Conservation (phyloP, 1,140 invertebrate species). For the Tetragnatha versicolor region DNA sequence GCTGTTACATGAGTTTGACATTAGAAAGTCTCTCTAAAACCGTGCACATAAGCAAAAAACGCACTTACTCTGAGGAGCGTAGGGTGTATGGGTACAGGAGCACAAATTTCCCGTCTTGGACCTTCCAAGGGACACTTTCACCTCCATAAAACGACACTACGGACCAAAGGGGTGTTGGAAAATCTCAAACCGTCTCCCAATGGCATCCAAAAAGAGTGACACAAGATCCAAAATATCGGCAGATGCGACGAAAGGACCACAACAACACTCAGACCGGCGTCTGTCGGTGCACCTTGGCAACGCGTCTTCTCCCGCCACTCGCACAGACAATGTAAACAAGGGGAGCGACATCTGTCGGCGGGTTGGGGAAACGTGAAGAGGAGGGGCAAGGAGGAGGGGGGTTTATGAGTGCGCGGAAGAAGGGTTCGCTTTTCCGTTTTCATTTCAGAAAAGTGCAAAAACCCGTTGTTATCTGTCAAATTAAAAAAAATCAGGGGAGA, state of each 20-base stretch:
- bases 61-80: conserved; percentile 16
- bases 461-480: too few species aligned
- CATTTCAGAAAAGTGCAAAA: too few species aligned
- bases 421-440: too few species aligned
- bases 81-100: conserved; percentile 45
- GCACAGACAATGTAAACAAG: conserved; percentile 37
- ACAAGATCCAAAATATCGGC: not conserved
- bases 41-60: not conserved
- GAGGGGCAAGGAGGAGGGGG: too few species aligned
- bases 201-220: not conserved
- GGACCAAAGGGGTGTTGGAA: too few species aligned
- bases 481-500: too few species aligned
- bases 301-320: conserved; percentile 42
- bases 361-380: not conserved
- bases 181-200: not conserved
- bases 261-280: conserved; percentile 8
- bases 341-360: conserved; percentile 22
- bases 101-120: conserved; percentile 51
- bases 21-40: too few species aligned
- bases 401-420: too few species aligned
- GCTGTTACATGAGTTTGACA: too few species aligned
- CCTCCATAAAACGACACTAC: conserved; percentile 43
- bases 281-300: not conserved
- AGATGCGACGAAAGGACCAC: not conserved
- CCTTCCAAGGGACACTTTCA: conserved; percentile 51